phyloP scores from a whole-genome alignment of 2,797 vertebrate species.

The Emydoidea blandingii region DNA sequence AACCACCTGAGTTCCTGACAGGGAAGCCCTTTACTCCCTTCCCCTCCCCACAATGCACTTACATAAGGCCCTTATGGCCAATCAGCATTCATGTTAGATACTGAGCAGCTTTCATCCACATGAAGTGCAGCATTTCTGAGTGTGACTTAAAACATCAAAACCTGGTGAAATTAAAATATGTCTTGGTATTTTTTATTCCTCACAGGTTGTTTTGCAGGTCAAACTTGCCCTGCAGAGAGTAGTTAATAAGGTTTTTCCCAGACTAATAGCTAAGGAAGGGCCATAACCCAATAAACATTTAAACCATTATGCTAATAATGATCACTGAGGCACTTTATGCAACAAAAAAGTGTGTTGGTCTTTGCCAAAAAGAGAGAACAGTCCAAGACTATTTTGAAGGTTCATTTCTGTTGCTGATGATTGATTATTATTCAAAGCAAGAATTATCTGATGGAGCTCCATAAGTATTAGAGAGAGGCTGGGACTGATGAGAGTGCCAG shows the following conservation, averaged over 20 bases:
- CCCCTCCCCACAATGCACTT: neutral
- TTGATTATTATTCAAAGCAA: neutral
- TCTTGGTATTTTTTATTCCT: neutral
- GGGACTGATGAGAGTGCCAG: neutral
- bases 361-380: neutral
- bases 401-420: neutral
- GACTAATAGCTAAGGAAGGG: neutral
- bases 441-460: neutral
- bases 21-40: neutral
- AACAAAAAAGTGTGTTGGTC: neutral
- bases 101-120: accelerated
- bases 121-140: neutral
- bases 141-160: conserved; percentile 21
- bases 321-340: neutral
- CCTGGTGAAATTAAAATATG: conserved; percentile 9
- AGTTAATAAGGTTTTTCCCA: neutral
- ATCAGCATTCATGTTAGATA: neutral
- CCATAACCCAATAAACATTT: neutral
- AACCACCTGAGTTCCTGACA: neutral
- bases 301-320: neutral
- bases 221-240: neutral
- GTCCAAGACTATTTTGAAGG: neutral
- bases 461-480: neutral
- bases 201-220: neutral
- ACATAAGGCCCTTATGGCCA: neutral